Base-by-base conservation (phyloP, 2,113 vertebrate genomes). In the Seriola rivoliana region DNA sequence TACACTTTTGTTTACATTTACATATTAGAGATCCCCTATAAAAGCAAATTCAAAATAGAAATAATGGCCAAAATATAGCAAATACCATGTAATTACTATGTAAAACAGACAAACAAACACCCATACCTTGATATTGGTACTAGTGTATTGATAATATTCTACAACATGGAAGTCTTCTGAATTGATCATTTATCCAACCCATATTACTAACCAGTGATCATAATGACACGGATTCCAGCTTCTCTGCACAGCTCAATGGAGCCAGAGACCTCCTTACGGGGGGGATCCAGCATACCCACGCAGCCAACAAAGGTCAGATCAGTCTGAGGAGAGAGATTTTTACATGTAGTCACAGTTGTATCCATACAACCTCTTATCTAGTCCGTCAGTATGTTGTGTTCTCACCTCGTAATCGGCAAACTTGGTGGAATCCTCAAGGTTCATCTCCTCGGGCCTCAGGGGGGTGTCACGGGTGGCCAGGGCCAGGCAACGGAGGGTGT, bases 231-330 rank as follows among this genome's bases (percentile, higher is more conserved):
- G 90, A 96, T 96, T 86, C 95, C 95, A 88, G 95, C 95, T 7
- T 0, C 92, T 57, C 69, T 86, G 90, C 95, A 96, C 75, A 97
- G 94, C 67, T 92, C 80, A 87, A 99, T 99, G 59, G 98, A 97
- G 84, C 95, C 93, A 11, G 87, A 89, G 64, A 99, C 97, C 80
- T 99, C 97, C 89, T 99, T 99, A 54, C 97, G 96, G 0, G 97
- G 98, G 0, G 98, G 98, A 91, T 99, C 98, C 95, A 99, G 75
- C 97, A 98, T 99, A 40, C 97, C 97, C 48, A 99, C 97, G 14
- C 95, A 96, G 12, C 98, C 98, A n/a, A 99, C 95, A 1, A 98
- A 98, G 46, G 98, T 99, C 93, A 99, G 76, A 91, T 98, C 97
- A 60, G 9, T 86, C 95, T 95, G 82, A 75, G 65, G 52, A 81